Evolutionary conservation across 2,888 invertebrate species (phyloP).

Genomic region (Sturmia bella): DNA sequence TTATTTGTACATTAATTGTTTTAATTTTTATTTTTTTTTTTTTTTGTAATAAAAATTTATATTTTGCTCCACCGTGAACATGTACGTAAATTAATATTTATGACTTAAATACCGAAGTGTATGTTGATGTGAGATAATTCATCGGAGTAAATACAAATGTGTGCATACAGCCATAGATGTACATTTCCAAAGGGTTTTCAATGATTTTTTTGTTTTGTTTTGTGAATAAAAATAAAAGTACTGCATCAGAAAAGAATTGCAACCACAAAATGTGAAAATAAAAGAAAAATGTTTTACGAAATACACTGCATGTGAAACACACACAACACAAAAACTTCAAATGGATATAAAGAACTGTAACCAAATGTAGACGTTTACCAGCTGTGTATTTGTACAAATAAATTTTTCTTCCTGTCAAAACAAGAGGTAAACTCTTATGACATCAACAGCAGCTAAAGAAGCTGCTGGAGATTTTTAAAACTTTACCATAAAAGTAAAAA

Average conservation of each 20-base stretch:
- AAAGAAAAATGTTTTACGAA: constrained; percentile 36
- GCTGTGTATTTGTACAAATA: constrained; percentile 17
- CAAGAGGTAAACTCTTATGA: constrained; percentile 21
- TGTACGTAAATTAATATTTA: background rate
- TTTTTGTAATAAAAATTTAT: background rate
- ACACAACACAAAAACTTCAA: background rate
- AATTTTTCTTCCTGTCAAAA: constrained; percentile 8
- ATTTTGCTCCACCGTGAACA: background rate
- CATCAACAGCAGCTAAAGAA: constrained; percentile 1
- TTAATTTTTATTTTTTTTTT: too few species aligned
- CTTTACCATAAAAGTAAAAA: too few species aligned
- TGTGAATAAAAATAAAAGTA: background rate
- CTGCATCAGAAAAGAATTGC: constrained; percentile 7
- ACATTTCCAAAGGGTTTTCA: too few species aligned
- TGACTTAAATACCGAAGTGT: background rate
- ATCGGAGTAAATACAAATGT: background rate
- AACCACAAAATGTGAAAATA: constrained; percentile 52
- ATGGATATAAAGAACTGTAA: background rate
- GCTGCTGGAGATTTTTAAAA: too few species aligned
- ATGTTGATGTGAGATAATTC: constrained; percentile 26
- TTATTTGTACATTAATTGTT: too few species aligned
- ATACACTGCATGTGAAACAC: constrained; percentile 1
- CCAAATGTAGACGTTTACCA: constrained; percentile 11
- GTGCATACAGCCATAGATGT: background rate
- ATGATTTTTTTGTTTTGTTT: too few species aligned